Evolutionary conservation across 2,888 invertebrate genomes (phyloP).

Genomic region (Corbicula japonica): DNA sequence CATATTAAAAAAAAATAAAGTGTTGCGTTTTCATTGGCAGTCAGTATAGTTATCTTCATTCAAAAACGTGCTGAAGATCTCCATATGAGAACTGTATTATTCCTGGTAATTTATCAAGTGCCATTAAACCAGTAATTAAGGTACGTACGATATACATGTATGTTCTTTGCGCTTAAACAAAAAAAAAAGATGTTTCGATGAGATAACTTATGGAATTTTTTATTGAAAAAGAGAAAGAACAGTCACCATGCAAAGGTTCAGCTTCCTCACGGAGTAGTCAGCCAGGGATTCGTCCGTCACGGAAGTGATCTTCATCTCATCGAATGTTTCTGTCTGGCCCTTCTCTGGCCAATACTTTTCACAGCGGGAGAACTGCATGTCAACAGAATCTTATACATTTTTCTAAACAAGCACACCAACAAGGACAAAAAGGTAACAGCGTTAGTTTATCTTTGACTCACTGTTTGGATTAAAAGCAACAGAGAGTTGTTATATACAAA

Average conservation of each 20-base stretch:
- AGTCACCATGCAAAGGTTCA: constrained; percentile 13
- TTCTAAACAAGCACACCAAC: background rate
- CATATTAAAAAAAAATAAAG: too few species aligned
- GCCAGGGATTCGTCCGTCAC: background rate
- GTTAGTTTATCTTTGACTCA: background rate
- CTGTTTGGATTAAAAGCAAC: background rate
- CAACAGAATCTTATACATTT: background rate
- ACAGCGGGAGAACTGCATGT: constrained; percentile 9
- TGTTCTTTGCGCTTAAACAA: background rate
- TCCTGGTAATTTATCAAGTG: too few species aligned
- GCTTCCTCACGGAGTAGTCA: constrained; percentile 2
- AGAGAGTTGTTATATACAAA: background rate
- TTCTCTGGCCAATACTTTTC: constrained; percentile 35
- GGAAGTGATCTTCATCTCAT: constrained; percentile 1
- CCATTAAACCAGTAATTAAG: background rate
- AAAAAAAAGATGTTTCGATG: background rate
- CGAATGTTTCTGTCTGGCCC: background rate
- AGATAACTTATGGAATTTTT: background rate
- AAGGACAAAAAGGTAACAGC: background rate
- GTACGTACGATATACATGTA: background rate
- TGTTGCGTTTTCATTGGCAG: too few species aligned
- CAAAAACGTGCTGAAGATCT: too few species aligned
- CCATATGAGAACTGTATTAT: too few species aligned
- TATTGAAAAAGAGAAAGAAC: background rate
- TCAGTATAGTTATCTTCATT: too few species aligned